Conservation (phyloP, 53 echinoderm and acorn worm genomes). For the Echinarachnius parma region DNA sequence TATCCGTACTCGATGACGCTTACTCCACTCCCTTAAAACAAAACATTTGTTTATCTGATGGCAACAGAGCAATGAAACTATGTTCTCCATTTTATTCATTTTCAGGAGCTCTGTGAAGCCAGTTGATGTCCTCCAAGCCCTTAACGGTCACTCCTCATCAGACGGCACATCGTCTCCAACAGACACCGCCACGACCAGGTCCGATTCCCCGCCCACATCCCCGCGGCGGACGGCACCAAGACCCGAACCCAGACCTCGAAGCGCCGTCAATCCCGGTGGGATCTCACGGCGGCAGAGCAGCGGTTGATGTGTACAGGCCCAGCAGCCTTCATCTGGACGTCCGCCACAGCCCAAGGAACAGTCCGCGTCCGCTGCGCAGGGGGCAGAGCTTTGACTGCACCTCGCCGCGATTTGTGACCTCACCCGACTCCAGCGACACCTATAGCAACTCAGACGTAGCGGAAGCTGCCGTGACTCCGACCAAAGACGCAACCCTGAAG, state of each 20-base stretch:
- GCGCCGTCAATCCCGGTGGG: no score
- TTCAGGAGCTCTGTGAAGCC: slow-evolving; percentile 27
- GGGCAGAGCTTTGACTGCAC: slow-evolving; percentile 38
- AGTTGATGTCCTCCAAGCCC: slow-evolving; percentile 5
- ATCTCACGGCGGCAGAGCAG: slow-evolving; percentile 6
- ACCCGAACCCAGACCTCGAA: slow-evolving; percentile 30
- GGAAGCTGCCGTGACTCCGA: slow-evolving; percentile 28
- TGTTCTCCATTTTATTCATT: not conserved
- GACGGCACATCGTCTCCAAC: slow-evolving; percentile 26
- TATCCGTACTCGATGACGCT: no score
- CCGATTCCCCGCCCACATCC: slow-evolving; percentile 20
- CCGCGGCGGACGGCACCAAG: not conserved
- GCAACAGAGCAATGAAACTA: not conserved
- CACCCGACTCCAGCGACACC: slow-evolving; percentile 52
- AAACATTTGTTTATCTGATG: no score
- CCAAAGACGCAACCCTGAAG: slow-evolving; percentile 28
- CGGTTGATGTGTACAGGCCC: slow-evolving; percentile 42
- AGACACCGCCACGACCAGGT: slow-evolving; percentile 7
- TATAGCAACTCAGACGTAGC: slow-evolving; percentile 52
- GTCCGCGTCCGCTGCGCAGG: slow-evolving; percentile 23
- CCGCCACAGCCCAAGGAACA: slow-evolving; percentile 46
- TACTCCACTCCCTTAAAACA: no score
- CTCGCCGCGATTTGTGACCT: slow-evolving; percentile 31
- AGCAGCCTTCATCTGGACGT: slow-evolving; percentile 53
- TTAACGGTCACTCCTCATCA: slow-evolving; percentile 22